Base-by-base conservation (phyloP, 2,797 vertebrate species). In the Moxostoma hubbsi region DNA sequence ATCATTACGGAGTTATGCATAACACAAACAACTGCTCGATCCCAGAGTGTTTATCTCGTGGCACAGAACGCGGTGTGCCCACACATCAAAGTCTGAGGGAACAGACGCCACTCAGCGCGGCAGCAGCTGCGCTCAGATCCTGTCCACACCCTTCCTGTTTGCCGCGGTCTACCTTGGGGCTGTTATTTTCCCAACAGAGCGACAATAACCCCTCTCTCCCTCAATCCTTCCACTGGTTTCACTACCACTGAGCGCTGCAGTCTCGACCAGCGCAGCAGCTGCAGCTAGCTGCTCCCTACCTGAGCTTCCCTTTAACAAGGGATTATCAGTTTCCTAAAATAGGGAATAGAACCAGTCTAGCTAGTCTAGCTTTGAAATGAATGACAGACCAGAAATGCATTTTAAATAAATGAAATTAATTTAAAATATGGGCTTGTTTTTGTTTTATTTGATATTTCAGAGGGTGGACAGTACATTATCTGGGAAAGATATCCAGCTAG, bases 111-210 rank as follows among this genome's bases (percentile, higher is more conserved):
- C 86, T 91, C 90, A 84, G 88, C 87, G 81, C 85, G 24, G 68
- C 77, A 88, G 92, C 93, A 93, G 93, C 93, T 92, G 92, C 85
- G 50, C 92, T 92, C 84, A 90, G 89, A 94, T 94, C 93, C 93
- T 93, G 92, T 92, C 92, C 93, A 94, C 94, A 91, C 95, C 95
- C 95, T 95, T 96, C 95, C 95, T 95, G 94, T 93, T 93, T 90
- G 90, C 83, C 80, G 88, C 85, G 86, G 87, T 89, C 88, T 91
- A 90, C 91, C 91, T 88, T 5, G 91, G 91, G 92, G 85, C 90
- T 91, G 90, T 94, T 94, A 89, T 93, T 91, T 93, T 94, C 91
- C 91, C 88, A 85, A 86, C 85, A 90, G 89, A 85, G 18, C 62
- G 53, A 90, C 82, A 88, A 86, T 82, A 88, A 88, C 36, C 84